Conservation (phyloP, 2,797 vertebrate species). For the Phoxinus dragarum region DNA sequence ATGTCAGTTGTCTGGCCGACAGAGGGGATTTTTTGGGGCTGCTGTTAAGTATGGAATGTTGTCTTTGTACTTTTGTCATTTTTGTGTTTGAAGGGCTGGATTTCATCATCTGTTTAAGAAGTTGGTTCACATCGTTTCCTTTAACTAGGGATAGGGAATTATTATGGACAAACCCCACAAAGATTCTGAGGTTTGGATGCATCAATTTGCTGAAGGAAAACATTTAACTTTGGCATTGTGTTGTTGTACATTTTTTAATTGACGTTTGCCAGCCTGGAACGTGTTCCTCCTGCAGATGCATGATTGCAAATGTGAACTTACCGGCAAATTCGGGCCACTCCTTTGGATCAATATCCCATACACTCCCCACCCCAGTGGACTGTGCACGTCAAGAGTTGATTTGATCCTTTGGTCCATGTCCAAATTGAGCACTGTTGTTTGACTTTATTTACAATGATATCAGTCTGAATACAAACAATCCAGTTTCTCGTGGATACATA, state of each 20-base stretch:
- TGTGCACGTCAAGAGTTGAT: background rate
- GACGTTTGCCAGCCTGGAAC: background rate
- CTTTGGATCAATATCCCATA: no score
- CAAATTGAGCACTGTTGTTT: background rate
- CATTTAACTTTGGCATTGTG: slow-evolving; percentile 50
- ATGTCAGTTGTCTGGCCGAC: slow-evolving; percentile 21
- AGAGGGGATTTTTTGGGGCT: slow-evolving; percentile 18
- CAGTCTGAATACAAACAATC: background rate
- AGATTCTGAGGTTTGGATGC: slow-evolving; percentile 76
- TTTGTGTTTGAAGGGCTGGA: slow-evolving; percentile 65
- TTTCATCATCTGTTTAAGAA: slow-evolving; percentile 66
- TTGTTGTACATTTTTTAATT: slow-evolving; percentile 23
- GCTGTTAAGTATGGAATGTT: slow-evolving; percentile 34
- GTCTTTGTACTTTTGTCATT: slow-evolving; percentile 61
- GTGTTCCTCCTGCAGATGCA: slow-evolving; percentile 5
- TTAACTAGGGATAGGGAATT: slow-evolving; percentile 69
- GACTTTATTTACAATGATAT: background rate
- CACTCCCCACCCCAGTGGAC: background rate
- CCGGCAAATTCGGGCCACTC: background rate
- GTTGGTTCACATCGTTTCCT: slow-evolving; percentile 68
- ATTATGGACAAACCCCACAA: slow-evolving; percentile 73
- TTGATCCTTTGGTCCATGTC: background rate
- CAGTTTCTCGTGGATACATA: background rate
- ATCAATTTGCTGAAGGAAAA: slow-evolving; percentile 74
- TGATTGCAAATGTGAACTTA: background rate